Evolutionary conservation across 1,140 invertebrate species (phyloP).

Genomic region (Pogonognathellus flavescens): DNA sequence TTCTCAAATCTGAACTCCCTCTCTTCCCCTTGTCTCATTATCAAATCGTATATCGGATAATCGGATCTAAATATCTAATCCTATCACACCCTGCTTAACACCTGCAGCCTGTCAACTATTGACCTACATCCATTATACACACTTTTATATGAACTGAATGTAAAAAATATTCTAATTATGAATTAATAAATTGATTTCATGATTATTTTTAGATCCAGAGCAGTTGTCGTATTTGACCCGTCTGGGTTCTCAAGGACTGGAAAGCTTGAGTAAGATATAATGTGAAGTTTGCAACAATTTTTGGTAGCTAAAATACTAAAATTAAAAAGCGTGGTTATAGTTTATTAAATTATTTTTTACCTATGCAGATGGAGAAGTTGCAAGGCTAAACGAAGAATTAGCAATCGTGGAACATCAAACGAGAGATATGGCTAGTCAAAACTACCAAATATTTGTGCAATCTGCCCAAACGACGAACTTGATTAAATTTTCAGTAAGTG

Average conservation of each 20-base stretch:
- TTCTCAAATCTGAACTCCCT: no score
- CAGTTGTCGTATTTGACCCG: constrained; percentile 58
- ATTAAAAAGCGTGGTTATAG: neutral
- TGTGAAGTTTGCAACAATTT: no score
- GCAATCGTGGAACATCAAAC: constrained; percentile 67
- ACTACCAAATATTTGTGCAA: constrained; percentile 67
- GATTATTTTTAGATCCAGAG: constrained; percentile 59
- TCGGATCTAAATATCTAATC: no score
- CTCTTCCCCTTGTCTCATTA: no score
- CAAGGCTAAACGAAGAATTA: constrained; percentile 64
- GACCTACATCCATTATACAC: no score
- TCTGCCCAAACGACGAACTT: constrained; percentile 66
- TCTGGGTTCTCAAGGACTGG: constrained; percentile 62
- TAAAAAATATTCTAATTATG: no score
- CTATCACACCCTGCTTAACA: no score
- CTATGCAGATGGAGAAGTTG: constrained; percentile 63
- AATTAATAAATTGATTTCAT: neutral
- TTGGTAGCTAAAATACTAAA: no score
- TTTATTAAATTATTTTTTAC: neutral
- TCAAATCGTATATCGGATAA: no score
- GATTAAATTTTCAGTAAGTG: constrained; percentile 65
- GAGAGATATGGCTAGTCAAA: constrained; percentile 66
- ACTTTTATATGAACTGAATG: no score
- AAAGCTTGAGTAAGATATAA: constrained; percentile 63
- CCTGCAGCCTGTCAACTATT: no score